Percentiles rank a stretch among this genome's conserved stretches.
Conservation (phyloP, 2,797 vertebrate species). For the Crax fasciolata region DNA sequence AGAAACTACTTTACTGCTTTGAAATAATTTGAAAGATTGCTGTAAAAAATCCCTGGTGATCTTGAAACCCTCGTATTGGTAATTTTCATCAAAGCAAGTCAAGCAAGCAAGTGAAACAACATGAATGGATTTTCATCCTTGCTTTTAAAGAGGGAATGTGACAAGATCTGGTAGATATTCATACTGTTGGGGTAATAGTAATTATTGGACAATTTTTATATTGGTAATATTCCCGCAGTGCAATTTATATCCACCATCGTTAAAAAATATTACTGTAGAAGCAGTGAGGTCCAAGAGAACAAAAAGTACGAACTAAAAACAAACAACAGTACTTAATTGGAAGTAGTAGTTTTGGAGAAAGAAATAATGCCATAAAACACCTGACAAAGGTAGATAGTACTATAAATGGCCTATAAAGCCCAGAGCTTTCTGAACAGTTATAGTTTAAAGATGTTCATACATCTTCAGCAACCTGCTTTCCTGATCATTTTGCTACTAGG, state of each 20-base stretch:
- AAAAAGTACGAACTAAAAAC: neutral
- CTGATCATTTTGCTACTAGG: neutral
- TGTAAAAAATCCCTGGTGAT: neutral
- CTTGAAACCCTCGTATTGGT: neutral
- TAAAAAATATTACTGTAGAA: neutral
- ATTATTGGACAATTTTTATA: neutral
- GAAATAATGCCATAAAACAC: slow-evolving; percentile 13
- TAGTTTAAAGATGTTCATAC: neutral
- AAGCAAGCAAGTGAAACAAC: neutral
- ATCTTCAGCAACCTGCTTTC: neutral
- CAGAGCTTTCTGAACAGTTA: neutral
- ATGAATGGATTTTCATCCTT: neutral
- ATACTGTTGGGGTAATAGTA: neutral
- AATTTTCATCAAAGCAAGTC: neutral
- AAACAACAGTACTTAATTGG: neutral
- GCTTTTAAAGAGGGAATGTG: neutral
- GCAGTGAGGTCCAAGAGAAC: neutral
- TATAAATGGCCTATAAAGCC: slow-evolving; percentile 25
- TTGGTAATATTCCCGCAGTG: neutral
- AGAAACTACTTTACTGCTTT: slow-evolving; percentile 6
- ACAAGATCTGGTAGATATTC: neutral
- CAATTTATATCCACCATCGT: neutral
- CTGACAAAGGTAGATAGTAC: neutral
- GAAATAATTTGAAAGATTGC: neutral
- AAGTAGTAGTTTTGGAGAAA: neutral